These are phyloP conservation scores for Megalops atlanticus DNA, from an alignment of 2,113 vertebrate genomes.

Conservation along the genomic window DNA sequence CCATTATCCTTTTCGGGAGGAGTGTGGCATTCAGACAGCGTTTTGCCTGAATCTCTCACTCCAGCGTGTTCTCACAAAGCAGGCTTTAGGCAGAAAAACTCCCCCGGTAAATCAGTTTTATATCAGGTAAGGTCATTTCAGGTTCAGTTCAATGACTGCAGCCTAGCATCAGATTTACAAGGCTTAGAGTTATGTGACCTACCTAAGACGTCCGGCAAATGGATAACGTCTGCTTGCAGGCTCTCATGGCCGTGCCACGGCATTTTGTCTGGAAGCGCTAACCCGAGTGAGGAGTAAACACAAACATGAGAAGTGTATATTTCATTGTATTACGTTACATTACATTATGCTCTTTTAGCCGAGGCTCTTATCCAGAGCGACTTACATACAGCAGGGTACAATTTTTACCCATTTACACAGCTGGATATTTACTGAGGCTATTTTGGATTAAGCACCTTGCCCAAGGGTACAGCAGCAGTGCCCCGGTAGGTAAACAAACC, in stretches of 20 bases:
- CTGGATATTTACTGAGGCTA: no score
- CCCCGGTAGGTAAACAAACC: no score
- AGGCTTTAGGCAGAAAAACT: not conserved
- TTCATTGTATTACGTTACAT: no score
- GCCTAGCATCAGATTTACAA: not conserved
- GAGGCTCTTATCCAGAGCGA: no score
- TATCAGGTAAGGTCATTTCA: not conserved
- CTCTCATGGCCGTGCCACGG: no score
- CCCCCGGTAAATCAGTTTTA: not conserved
- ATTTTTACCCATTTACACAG: no score
- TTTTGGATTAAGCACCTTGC: no score
- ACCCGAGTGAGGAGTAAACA: not conserved
- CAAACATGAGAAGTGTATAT: no score
- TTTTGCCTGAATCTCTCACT: conserved; percentile 33
- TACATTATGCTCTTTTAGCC: no score
- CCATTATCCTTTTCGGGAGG: conserved; percentile 41
- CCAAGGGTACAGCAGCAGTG: no score
- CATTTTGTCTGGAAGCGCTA: not conserved
- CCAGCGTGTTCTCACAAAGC: not conserved
- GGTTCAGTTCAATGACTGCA: not conserved
- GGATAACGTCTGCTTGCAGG: no score
- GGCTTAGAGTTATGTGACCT: conserved; percentile 1
- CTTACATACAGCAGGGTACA: no score
- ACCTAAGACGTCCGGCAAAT: not conserved
- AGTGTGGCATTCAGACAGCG: conserved; percentile 13